Base-by-base conservation (phyloP, 2,888 invertebrate species). In the Gisinianus flammeolus region DNA sequence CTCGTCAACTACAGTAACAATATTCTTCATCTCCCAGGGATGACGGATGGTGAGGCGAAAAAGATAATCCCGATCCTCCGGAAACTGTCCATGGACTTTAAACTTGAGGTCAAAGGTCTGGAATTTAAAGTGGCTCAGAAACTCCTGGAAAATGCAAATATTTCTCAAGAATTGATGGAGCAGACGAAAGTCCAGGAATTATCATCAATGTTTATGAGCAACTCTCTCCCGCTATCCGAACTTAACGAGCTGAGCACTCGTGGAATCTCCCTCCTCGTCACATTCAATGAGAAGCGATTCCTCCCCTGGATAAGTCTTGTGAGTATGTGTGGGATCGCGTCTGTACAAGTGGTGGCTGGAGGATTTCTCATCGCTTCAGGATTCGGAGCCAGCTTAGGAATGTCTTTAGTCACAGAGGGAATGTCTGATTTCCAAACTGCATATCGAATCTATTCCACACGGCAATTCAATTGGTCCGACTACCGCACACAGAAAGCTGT, bases 401-500 rank as follows among this genome's bases (percentile, higher is more conserved):
- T 78, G 72, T 67, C 76, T 6, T 44, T 81, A 2, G 73, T 81
- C 4, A 78, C 76, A 0, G 81, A 79, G 30, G 79, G 81, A 4
- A 52, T 66, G n/a, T 54, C 73, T 0, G 81, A 81, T 44, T 2
- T 81, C 10, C 16, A 56, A 16, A 52, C 68, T 26, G 78, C 73
- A 0, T 33, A 76, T 10, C 22, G 70, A 35, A 52, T 66, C n/a
- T 62, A 66, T 26, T 16, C 76, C 16, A 72, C 31, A 12, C 12
- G 81, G 16, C 35, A 76, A 44, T 81, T 81, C 66, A 73, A 70
- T 67, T 81, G 81, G 79, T n/a, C 28, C n/a, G 30, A 73, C 31
- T 81, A 78, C 24, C 78, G 35, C 0, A 78, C n/a, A 5, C 78
- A 79, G 33, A 81, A 81, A 26, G 76, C 78, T 28, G 72, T 81